Percentiles rank a stretch among this genome's conserved stretches.
phyloP scores from a whole-genome alignment of 2,113 vertebrate species.

The Galbula dea region DNA sequence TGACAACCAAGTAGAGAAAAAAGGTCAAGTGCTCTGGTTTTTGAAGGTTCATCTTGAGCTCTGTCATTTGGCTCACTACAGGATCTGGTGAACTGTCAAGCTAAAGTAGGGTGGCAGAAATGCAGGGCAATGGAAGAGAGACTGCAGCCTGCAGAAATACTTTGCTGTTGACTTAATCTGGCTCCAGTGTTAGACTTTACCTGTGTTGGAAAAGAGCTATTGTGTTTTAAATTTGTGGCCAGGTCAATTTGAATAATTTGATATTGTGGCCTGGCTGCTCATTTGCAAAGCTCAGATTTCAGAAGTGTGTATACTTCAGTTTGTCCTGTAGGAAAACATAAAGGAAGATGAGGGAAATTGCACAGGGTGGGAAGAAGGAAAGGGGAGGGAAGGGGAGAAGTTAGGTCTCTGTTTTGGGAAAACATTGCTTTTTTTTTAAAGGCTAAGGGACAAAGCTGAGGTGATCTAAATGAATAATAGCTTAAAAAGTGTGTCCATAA shows the following conservation, averaged over 20 bases:
- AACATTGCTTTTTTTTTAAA: background rate
- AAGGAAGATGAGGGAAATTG: background rate
- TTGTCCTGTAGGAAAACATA: background rate
- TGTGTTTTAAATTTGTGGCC: background rate
- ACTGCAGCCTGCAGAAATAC: background rate
- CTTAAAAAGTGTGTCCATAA: background rate
- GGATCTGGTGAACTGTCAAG: background rate
- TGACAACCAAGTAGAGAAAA: background rate
- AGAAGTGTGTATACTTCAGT: background rate
- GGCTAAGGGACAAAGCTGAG: background rate
- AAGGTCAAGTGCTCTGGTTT: background rate
- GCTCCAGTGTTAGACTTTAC: background rate
- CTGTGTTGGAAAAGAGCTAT: background rate
- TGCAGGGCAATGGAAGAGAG: background rate
- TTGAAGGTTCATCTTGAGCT: background rate
- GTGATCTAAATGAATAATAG: background rate
- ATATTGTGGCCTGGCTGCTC: background rate
- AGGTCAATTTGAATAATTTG: background rate
- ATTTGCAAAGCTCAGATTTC: background rate
- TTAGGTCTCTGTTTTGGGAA: background rate
- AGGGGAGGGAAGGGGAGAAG: rapidly evolving
- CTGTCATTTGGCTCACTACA: background rate
- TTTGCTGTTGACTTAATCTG: background rate
- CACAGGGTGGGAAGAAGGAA: background rate
- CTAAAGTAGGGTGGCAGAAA: background rate